Evolutionary conservation across 1,140 invertebrate species (phyloP).

Genomic region (Sitophilus oryzae): DNA sequence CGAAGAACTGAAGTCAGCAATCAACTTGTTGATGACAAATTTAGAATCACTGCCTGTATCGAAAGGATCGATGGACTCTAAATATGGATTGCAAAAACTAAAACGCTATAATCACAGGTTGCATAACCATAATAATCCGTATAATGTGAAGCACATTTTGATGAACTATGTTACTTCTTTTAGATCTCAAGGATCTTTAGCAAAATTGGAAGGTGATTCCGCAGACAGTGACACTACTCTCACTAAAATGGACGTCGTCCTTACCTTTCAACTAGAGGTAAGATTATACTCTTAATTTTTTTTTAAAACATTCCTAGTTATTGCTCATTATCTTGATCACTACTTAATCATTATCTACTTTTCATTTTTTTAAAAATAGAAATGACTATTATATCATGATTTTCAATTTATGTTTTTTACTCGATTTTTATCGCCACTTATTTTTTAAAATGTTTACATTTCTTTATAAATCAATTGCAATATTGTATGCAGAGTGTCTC

Average conservation of each 20-base stretch:
- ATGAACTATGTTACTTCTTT: slow-evolving; percentile 50
- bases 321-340: no score
- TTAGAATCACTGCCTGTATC: slow-evolving; percentile 97
- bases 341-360: no score
- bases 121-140: slow-evolving; percentile 46
- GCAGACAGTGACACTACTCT: slow-evolving; percentile 87
- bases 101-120: slow-evolving; percentile 95
- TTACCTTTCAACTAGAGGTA: slow-evolving; percentile 95
- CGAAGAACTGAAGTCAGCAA: slow-evolving; percentile 95
- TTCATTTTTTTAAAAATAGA: no score
- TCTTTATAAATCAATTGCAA: no score
- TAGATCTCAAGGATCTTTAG: slow-evolving; percentile 87
- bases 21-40: slow-evolving; percentile 98
- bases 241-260: slow-evolving; percentile 93
- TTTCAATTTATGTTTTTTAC: no score
- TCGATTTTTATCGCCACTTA: no score
- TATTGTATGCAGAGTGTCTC: no score
- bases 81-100: slow-evolving; percentile 89
- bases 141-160: slow-evolving; percentile 46
- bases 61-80: slow-evolving; percentile 94
- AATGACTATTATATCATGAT: no score
- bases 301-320: no score
- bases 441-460: no score
- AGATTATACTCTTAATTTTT: slow-evolving; percentile 38
- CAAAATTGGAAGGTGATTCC: slow-evolving; percentile 85